Evolutionary conservation across 2,113 vertebrate species (phyloP), one percentile per base, ranked within the genome.

Genomic region (Entelurus aequoreus): DNA sequence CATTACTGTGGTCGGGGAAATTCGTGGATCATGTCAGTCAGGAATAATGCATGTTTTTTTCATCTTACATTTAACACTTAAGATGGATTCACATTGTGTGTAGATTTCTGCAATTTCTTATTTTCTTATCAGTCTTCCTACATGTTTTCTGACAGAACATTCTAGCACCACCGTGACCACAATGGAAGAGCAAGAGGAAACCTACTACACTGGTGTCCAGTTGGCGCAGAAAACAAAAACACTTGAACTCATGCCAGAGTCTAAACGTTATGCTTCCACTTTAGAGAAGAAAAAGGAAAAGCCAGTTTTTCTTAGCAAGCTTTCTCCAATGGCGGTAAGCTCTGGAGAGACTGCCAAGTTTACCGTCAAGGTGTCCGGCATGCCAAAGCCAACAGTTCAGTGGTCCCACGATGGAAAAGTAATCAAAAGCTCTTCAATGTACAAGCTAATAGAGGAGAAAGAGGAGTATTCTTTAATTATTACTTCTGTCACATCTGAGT

Each of bases 211-310:
- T 68, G 61, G 87, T 71, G 88, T 94, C 84, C 90, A 86, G 54
- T 89, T 98, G 82, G 76, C 86, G 70, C 74, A 91, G 57, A 91
- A 76, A 88, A 80, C 89, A 14, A 92, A 92, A 95, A 94, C 93
- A 93, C 92, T 94, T 94, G 94, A 96, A 91, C 92, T 93, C 92
- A 84, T 89, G 77, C 90, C 94, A 94, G 94, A 92, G 82, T 73
- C 91, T 69, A 85, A 93, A 88, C 78, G 74, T 81, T 89, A 90
- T 80, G 93, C 90, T 69, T 93, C 82, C 65, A 87, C 87, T 78
- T 80, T 87, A 74, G 88, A 92, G 75, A 86, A 87, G 56, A 85
- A 88, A 89, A 92, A 82, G 60, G 90, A 94, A 83, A 89, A 88
- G 44, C 95, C 95, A 35, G 53, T 91, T 82, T 98, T 99, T 80